These are phyloP conservation scores for Sebastes hubbsi DNA, from an alignment of 2,797 vertebrate genomes.

Conservation along the genomic window DNA sequence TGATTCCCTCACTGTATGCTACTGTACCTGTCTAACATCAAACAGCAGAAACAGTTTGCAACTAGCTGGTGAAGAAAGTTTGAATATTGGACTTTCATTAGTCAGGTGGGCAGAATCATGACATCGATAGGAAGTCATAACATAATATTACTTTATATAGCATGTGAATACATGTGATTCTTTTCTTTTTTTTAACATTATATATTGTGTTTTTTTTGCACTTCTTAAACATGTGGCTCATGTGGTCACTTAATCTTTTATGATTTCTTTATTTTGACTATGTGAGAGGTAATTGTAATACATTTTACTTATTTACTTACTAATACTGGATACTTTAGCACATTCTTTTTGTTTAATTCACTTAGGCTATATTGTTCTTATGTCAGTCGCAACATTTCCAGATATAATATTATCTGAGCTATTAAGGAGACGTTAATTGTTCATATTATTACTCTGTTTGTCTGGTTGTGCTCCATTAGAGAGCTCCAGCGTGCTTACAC, in stretches of 20 bases:
- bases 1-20: background rate
- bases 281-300: too few relatives aligned
- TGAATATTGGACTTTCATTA: background rate
- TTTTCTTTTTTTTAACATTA: too few relatives aligned
- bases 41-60: background rate
- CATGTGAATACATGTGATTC: background rate
- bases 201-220: too few relatives aligned
- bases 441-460: background rate
- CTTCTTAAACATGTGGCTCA: too few relatives aligned
- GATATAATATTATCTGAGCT: background rate
- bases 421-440: background rate
- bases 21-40: background rate
- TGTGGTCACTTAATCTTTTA: too few relatives aligned
- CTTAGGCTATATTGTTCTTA: background rate
- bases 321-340: background rate
- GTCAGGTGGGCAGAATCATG: background rate
- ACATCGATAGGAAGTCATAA: background rate
- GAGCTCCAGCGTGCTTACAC: background rate
- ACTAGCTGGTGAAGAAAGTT: background rate
- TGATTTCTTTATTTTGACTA: too few relatives aligned
- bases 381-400: background rate
- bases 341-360: background rate
- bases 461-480: background rate
- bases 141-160: too few relatives aligned
- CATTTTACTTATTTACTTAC: too few relatives aligned